Evolutionary conservation across 1,140 invertebrate genomes (phyloP), one percentile per base, ranked within the genome.

Genomic region (Danaus melanippus): DNA sequence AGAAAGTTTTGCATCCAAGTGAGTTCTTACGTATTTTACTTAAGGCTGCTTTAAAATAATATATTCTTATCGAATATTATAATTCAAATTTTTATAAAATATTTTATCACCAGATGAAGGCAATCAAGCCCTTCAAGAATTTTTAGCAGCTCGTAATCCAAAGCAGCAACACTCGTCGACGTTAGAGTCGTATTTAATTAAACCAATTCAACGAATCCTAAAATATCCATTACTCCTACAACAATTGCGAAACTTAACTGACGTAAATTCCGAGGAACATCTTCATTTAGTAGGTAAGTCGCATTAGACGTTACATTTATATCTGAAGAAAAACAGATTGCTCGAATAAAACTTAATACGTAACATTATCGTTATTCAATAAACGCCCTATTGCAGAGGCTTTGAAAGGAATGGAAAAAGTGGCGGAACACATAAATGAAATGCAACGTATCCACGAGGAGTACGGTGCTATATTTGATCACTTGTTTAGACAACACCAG

Each of bases 401-500:
- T 55, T 89, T 97, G 21, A 95, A 96, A 77, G 95, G 95, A 57
- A 99, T 99, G 97, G 97, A 99, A 84, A 97, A 98, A 84, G 97
- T 99, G 51, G 98, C 97, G n/a, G 97, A 98, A 88, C 98, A 99
- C 85, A 98, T 99, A 68, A 99, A 99, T 86, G 97, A 99, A 89
- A 99, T 99, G 97, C 97, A 99, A 90, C 92, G 97, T 89, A 98
- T 99, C 75, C 97, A 98, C 84, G 97, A 99, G 89, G 97, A 99
- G 88, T 99, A 99, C 86, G 97, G 97, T 57, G 95, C 96, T 63
- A 98, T 99, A 82, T 98, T 99, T 88, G 96, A 97, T 89, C 96
- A 97, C 82, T 89, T 97, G 66, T 97, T 96, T 88, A 90, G 96
- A 68, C 96, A 98, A 89, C 95, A 97, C 88, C 94, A 97, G 81